Conservation (phyloP, 1,140 invertebrate genomes). For the Drosophila suzukii region DNA sequence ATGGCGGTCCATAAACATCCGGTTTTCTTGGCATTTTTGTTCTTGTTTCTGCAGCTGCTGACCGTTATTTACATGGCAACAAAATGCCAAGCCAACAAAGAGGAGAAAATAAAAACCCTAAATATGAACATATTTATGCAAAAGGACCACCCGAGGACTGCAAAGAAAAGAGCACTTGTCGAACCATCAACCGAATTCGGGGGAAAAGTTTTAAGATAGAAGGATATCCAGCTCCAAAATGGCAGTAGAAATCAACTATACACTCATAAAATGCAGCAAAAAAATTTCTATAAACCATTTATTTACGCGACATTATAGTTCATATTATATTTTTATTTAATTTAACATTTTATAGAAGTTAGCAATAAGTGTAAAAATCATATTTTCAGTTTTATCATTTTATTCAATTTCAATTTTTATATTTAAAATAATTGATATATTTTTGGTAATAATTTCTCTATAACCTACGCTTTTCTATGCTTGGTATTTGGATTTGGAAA, state of each 20-base stretch:
- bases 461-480: too few species aligned
- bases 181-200: constrained; percentile 6
- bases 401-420: too few species aligned
- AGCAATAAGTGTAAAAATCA: too few species aligned
- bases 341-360: too few species aligned
- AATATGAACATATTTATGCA: constrained; percentile 37
- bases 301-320: too few species aligned
- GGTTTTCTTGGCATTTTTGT: constrained; percentile 37
- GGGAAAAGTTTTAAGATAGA: background rate
- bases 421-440: too few species aligned
- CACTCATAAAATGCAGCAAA: background rate
- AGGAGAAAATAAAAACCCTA: constrained; percentile 2
- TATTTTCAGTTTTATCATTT: too few species aligned
- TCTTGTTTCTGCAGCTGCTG: constrained; percentile 44
- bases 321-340: too few species aligned
- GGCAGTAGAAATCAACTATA: background rate
- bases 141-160: constrained; percentile 17
- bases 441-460: too few species aligned
- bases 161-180: constrained; percentile 25
- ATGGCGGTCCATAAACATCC: constrained; percentile 76
- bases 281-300: too few species aligned
- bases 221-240: background rate
- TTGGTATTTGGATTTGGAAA: too few species aligned
- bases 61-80: constrained; percentile 67
- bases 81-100: constrained; percentile 35